phyloP scores from a whole-genome alignment of 1,140 invertebrate species.

The Agrypnia vestita region DNA sequence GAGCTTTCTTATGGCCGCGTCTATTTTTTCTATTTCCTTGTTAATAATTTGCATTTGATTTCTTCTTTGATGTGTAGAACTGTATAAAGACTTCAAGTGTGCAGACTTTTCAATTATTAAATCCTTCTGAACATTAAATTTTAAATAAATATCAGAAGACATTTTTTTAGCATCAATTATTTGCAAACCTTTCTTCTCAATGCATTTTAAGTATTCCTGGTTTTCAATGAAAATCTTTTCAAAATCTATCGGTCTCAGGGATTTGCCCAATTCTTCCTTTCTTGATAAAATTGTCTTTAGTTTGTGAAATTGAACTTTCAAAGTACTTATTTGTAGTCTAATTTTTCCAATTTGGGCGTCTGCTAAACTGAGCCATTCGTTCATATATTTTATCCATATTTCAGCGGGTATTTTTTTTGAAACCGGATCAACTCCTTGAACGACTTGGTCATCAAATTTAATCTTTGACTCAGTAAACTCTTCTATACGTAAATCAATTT shows the following conservation, averaged over 20 bases:
- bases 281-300: constrained; percentile 69
- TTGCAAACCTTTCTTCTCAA: constrained; percentile 69
- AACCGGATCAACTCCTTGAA: not conserved
- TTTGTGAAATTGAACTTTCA: constrained; percentile 70
- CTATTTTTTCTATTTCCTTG: constrained; percentile 10
- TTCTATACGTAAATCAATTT: constrained; percentile 63
- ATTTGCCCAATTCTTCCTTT: constrained; percentile 70
- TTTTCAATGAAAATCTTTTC: constrained; percentile 75
- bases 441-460: constrained; percentile 31
- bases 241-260: constrained; percentile 72
- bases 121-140: constrained; percentile 70
- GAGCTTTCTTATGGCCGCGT: constrained; percentile 7
- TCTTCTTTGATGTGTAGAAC: constrained; percentile 59
- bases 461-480: constrained; percentile 30
- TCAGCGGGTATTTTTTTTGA: constrained; percentile 72
- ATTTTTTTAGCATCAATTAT: constrained; percentile 71
- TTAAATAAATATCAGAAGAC: constrained; percentile 70
- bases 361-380: constrained; percentile 70
- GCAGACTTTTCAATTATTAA: constrained; percentile 68
- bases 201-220: constrained; percentile 66
- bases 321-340: constrained; percentile 70
- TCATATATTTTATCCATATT: constrained; percentile 72
- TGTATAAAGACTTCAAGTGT: constrained; percentile 64
- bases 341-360: constrained; percentile 71
- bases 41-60: constrained; percentile 11